These are phyloP conservation scores for Natator depressus DNA, from an alignment of 2,113 vertebrate genomes.

Conservation along the genomic window DNA sequence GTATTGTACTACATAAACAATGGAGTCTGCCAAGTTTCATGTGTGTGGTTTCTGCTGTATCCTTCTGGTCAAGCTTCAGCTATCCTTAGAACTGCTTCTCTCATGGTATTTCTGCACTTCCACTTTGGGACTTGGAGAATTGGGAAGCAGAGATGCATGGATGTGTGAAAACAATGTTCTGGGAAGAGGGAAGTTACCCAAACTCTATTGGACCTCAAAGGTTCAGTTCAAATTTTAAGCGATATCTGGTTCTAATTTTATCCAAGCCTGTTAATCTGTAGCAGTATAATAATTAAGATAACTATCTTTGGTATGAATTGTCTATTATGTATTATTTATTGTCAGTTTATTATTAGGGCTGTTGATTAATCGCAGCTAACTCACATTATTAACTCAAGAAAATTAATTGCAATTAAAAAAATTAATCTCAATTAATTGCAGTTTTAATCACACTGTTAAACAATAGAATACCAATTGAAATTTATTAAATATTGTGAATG, in stretches of 20 bases:
- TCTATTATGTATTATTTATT: neutral
- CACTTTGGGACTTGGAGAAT: neutral
- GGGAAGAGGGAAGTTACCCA: neutral
- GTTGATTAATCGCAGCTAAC: too few species aligned
- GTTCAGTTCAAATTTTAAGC: neutral
- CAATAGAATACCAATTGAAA: too few species aligned
- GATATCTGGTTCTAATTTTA: neutral
- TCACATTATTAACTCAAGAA: too few species aligned
- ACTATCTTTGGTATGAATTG: neutral
- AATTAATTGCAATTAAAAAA: too few species aligned
- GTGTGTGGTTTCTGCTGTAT: neutral
- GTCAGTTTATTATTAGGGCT: neutral
- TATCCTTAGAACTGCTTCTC: neutral
- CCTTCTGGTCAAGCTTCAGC: neutral
- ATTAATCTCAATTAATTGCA: too few species aligned
- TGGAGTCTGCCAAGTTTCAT: neutral
- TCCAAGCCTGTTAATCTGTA: neutral
- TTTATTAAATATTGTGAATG: too few species aligned
- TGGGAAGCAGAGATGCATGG: neutral
- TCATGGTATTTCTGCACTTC: neutral
- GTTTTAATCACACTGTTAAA: too few species aligned
- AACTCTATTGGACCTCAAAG: neutral
- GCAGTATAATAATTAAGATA: neutral
- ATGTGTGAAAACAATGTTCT: neutral
- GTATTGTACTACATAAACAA: neutral